These are phyloP conservation scores for Hyppa rectilinea DNA, from an alignment of 2,888 invertebrate genomes.

Conservation along the genomic window DNA sequence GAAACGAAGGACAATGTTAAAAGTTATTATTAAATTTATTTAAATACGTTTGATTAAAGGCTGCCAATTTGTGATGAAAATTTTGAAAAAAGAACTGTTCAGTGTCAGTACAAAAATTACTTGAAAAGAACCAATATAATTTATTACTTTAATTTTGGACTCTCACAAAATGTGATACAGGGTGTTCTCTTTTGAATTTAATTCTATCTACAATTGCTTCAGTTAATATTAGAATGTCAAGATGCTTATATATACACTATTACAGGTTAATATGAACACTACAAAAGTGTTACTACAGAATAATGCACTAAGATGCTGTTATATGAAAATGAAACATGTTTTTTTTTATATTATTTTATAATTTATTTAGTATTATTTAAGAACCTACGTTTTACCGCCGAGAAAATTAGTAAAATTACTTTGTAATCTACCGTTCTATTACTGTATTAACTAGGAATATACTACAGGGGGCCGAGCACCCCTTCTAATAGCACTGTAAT, in stretches of 20 bases:
- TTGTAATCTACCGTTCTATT: constrained; percentile 56
- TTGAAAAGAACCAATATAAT: not conserved
- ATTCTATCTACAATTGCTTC: constrained; percentile 41
- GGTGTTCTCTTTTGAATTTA: constrained; percentile 18
- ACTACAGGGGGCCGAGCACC: too few species aligned
- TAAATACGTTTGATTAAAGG: constrained; percentile 47
- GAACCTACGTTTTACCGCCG: constrained; percentile 37
- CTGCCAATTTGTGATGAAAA: constrained; percentile 12
- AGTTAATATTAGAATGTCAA: constrained; percentile 40
- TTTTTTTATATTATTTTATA: constrained; percentile 46
- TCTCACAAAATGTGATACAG: constrained; percentile 33
- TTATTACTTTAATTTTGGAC: constrained; percentile 9
- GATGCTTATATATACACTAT: constrained; percentile 62
- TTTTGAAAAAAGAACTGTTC: constrained; percentile 19
- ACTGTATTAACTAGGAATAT: constrained; percentile 60
- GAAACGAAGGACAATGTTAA: not conserved
- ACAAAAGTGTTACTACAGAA: constrained; percentile 62
- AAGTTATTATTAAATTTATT: not conserved
- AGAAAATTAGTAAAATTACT: constrained; percentile 59
- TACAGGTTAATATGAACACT: constrained; percentile 54
- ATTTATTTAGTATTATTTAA: constrained; percentile 55
- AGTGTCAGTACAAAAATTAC: constrained; percentile 17
- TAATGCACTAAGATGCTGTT: constrained; percentile 63
- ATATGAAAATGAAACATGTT: constrained; percentile 58
- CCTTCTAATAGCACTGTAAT: too few species aligned